Conservation (phyloP, 2,113 vertebrate species). For the Pterocles gutturalis region DNA sequence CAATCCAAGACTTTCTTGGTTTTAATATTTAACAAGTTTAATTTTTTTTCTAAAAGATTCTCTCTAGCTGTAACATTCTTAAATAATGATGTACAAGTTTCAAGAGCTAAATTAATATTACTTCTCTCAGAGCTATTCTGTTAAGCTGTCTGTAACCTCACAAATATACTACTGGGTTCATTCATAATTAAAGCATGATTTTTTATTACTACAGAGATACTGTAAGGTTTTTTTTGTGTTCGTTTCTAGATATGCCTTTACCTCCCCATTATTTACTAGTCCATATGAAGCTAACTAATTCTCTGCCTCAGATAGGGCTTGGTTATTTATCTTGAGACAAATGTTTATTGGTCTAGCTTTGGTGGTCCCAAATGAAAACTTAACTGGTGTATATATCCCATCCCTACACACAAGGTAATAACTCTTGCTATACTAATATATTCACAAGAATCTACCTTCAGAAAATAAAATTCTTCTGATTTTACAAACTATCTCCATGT, state of each 20-base stretch:
- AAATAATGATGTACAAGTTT: background rate
- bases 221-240: background rate
- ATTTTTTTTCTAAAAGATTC: background rate
- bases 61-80: background rate
- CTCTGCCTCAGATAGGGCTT: background rate
- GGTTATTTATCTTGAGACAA: background rate
- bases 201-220: background rate
- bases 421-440: background rate
- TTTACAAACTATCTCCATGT: background rate
- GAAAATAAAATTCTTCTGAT: background rate
- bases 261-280: background rate
- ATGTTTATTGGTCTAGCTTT: background rate
- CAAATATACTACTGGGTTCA: background rate
- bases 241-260: background rate
- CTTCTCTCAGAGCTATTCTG: background rate
- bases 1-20: background rate
- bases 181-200: background rate
- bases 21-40: background rate
- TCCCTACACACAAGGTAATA: background rate
- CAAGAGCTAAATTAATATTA: background rate
- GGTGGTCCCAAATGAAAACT: background rate
- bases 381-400: background rate
- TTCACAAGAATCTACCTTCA: background rate
- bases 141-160: background rate
- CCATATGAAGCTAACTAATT: background rate